Evolutionary conservation across 2,888 invertebrate species (phyloP), one percentile per base, ranked within the genome.

Genomic region (Catocala fraxini): DNA sequence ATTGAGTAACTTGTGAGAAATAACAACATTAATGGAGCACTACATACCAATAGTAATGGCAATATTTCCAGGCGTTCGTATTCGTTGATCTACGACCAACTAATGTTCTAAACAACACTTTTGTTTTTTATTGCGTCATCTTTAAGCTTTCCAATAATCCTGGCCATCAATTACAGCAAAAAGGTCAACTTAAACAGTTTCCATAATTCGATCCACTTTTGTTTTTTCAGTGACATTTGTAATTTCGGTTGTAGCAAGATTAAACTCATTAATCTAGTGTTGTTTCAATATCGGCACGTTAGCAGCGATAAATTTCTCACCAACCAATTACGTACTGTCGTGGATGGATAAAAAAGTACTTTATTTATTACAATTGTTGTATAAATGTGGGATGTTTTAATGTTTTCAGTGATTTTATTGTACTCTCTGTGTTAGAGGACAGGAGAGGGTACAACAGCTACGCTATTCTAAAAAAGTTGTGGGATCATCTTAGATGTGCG

Each of bases 201-300:
- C 74, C 73, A 76, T 79, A 74, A 75, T 75, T 75, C 33, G 41
- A 46, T 49, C 33, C 55, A 46, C 39, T 25, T 39, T 33, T 53
- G 56, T 70, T 61, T 54, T 45, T 57, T 55, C 58, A 33, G 33
- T 51, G 65, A 64, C 66, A 62, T 65, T 78, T 65, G 68, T 69
- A 79, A 77, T 74, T 77, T 75, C 56, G 68, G 63, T 65, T 49
- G 70, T 43, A 56, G 60, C 68, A 42, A 73, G 80, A 83, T 82
- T 80, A 83, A 87, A 86, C 81, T 83, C 87, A 87, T 87, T 87
- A 86, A 86, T 87, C 84, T 74, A 70, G 77, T 74, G 78, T 81
- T 80, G 83, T 81, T 83, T 82, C 85, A 84, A 87, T 86, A 85
- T 83, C 79, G 78, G 70, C 66, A 76, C 73, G 63, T 73, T 75